Evolutionary conservation across 2,113 vertebrate genomes (phyloP).

Genomic region (Rhabdornis inornatus): DNA sequence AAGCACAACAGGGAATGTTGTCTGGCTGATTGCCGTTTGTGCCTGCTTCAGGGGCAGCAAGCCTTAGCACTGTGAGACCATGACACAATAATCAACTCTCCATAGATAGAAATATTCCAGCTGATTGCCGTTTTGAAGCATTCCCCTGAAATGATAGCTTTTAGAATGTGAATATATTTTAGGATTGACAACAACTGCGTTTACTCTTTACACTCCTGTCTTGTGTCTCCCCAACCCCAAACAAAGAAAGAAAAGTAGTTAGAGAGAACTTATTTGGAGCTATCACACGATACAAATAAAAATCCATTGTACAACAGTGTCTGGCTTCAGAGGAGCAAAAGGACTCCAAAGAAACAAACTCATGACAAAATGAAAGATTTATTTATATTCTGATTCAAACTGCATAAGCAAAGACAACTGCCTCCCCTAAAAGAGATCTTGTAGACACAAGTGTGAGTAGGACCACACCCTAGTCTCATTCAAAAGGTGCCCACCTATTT

Average conservation of each 20-base stretch:
- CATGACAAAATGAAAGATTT: accelerated
- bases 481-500: background rate
- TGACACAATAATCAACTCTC: background rate
- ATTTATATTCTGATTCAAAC: background rate
- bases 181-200: background rate
- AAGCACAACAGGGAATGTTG: background rate
- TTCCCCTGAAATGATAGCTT: background rate
- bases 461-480: background rate
- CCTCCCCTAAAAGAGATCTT: background rate
- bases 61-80: background rate
- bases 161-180: background rate
- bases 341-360: background rate
- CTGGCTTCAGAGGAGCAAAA: background rate
- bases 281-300: background rate
- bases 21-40: background rate
- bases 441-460: background rate
- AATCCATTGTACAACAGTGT: background rate
- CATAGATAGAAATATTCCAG: background rate
- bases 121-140: background rate
- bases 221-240: background rate
- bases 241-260: background rate
- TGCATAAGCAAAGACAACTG: background rate
- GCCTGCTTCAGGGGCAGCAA: background rate
- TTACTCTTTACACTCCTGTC: background rate
- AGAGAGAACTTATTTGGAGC: background rate